These are phyloP conservation scores for Charanyca ferruginea DNA, from an alignment of 2,888 invertebrate species.

Conservation along the genomic window DNA sequence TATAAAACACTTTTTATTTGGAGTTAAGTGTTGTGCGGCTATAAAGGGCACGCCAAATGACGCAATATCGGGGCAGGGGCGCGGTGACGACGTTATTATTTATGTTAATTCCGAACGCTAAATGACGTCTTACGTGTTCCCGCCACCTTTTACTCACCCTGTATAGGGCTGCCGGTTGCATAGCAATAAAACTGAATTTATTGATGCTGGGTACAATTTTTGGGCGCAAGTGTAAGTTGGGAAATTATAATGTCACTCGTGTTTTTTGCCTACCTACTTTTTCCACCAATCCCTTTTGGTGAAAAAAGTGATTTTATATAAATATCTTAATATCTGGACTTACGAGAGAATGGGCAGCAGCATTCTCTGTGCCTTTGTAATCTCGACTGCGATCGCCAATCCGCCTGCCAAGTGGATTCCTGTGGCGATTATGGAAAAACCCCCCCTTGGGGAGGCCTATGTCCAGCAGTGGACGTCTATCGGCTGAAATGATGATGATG, in stretches of 20 bases:
- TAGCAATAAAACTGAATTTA: slow-evolving; percentile 64
- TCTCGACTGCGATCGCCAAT: no score
- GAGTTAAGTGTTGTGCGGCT: slow-evolving; percentile 84
- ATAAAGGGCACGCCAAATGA: slow-evolving; percentile 87
- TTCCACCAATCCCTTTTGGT: no score
- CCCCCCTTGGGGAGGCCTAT: no score
- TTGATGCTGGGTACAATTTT: slow-evolving; percentile 52
- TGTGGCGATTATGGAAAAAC: no score
- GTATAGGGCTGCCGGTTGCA: slow-evolving; percentile 70
- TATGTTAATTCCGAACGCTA: slow-evolving; percentile 89
- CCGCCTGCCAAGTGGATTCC: no score
- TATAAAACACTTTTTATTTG: slow-evolving; percentile 87
- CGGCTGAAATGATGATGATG: no score
- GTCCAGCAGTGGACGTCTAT: no score
- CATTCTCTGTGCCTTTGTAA: no score
- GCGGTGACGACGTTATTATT: slow-evolving; percentile 90
- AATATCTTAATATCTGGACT: no score
- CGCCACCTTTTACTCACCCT: slow-evolving; percentile 76
- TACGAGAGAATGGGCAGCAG: no score
- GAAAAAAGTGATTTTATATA: slow-evolving; percentile 1
- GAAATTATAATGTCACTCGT: slow-evolving; percentile 48
- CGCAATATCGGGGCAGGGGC: slow-evolving; percentile 79
- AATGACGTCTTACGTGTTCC: slow-evolving; percentile 88
- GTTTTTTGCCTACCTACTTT: slow-evolving; percentile 33
- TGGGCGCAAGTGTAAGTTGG: slow-evolving; percentile 56